These are phyloP conservation scores for Alloplasta piceator DNA, from an alignment of 2,888 invertebrate species.

Conservation along the genomic window DNA sequence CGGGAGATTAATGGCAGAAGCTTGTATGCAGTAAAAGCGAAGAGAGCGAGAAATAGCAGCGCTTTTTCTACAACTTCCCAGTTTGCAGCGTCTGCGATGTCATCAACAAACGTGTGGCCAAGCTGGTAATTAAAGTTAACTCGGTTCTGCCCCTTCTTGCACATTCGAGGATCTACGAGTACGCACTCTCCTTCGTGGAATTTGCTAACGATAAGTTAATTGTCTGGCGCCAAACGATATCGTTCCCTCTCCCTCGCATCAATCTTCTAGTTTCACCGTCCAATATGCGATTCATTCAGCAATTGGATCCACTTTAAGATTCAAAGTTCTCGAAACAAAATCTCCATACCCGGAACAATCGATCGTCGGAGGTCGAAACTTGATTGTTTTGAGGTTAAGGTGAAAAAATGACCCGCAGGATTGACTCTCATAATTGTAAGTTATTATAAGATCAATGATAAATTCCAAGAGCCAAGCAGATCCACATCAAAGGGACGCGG, in stretches of 20 bases:
- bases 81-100: conserved; percentile 71
- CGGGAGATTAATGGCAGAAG: conserved; percentile 45
- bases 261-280: no score
- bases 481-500: no score
- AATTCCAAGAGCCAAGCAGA: no score
- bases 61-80: conserved; percentile 62
- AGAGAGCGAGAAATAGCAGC: conserved; percentile 21
- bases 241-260: conserved; percentile 10
- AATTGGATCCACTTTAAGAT: conserved; percentile 61
- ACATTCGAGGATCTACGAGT: conserved; percentile 49
- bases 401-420: no score
- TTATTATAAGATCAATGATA: no score
- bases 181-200: conserved; percentile 74
- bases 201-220: conserved; percentile 77
- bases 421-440: no score
- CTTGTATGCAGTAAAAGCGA: conserved; percentile 1
- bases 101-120: conserved; percentile 76
- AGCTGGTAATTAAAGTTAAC: conserved; percentile 79
- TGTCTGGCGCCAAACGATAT: conserved; percentile 77
- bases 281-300: conserved; percentile 38
- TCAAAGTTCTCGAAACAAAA: conserved; percentile 53
- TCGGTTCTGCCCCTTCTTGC: conserved; percentile 66
- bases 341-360: conserved; percentile 32
- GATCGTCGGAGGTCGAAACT: conserved; percentile 14
- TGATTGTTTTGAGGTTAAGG: background rate